Evolutionary conservation across 2,888 invertebrate species (phyloP).

Genomic region (Aproaerema taeniolella): DNA sequence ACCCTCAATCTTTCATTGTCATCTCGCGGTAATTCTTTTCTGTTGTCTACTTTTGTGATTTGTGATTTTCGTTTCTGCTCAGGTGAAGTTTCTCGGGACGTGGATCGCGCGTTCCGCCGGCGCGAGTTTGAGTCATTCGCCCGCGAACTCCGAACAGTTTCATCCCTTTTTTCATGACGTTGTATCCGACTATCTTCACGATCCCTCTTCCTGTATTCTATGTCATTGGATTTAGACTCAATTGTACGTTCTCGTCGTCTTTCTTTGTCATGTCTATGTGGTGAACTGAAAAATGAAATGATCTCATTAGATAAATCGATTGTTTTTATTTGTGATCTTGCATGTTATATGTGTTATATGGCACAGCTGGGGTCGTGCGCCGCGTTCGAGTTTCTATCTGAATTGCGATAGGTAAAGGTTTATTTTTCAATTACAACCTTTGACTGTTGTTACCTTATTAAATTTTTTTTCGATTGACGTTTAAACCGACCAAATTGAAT

Average conservation of each 20-base stretch:
- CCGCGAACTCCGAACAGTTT: constrained; percentile 30
- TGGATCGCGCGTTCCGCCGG: constrained; percentile 46
- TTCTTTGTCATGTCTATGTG: constrained; percentile 50
- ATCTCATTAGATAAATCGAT: no score
- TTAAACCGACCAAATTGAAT: no score
- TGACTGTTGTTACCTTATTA: no score
- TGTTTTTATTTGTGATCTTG: no score
- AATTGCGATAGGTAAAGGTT: no score
- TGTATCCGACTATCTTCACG: constrained; percentile 56
- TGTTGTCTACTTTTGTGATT: constrained; percentile 54
- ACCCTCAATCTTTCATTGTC: constrained; percentile 31
- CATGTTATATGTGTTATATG: neutral
- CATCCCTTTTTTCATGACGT: constrained; percentile 58
- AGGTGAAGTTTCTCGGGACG: constrained; percentile 39
- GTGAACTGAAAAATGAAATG: constrained; percentile 62
- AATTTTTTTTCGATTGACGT: no score
- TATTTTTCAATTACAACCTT: no score
- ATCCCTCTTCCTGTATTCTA: constrained; percentile 53
- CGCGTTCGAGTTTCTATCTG: no score
- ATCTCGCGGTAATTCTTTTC: constrained; percentile 41
- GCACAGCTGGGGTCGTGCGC: no score
- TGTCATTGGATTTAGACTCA: constrained; percentile 47
- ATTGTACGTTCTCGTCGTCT: constrained; percentile 47
- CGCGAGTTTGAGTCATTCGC: constrained; percentile 29
- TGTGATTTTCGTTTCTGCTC: constrained; percentile 47